Conservation (phyloP, 64 coral and sea anemone genomes). For the Dendrophyllia cribrosa region DNA sequence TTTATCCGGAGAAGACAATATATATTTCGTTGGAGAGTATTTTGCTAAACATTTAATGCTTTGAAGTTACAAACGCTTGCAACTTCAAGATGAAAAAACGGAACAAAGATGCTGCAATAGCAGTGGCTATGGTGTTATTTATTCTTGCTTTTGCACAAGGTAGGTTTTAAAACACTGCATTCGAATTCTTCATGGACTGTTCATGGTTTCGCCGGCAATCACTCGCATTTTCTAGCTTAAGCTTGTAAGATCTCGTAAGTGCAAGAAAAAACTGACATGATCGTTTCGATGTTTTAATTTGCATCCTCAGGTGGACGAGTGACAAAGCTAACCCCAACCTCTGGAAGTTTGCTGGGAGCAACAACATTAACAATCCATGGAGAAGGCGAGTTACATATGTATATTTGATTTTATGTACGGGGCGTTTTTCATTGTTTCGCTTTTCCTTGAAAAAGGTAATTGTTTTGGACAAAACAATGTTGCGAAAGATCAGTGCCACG, state of each 20-base stretch:
- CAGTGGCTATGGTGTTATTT: neutral
- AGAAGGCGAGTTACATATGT: slow-evolving; percentile 25
- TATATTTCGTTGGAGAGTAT: neutral
- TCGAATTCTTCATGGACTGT: no score
- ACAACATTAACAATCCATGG: slow-evolving; percentile 60
- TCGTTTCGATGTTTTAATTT: neutral
- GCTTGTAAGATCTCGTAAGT: no score
- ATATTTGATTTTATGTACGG: neutral
- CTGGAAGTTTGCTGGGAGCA: slow-evolving; percentile 63
- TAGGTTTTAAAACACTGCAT: neutral
- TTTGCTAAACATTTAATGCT: neutral
- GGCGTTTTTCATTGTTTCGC: neutral
- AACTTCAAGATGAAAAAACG: neutral
- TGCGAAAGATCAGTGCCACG: neutral
- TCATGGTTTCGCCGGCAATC: no score
- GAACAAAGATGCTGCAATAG: neutral
- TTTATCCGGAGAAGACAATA: neutral
- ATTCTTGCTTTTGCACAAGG: neutral
- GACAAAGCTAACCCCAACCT: slow-evolving; percentile 18
- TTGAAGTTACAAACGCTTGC: neutral
- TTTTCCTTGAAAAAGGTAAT: no score
- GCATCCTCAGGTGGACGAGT: slow-evolving; percentile 55
- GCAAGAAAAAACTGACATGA: neutral
- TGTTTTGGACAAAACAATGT: neutral
- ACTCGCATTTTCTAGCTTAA: no score